phyloP scores from a whole-genome alignment of 1,140 invertebrate genomes.

The Druon quercuslanigerum region DNA sequence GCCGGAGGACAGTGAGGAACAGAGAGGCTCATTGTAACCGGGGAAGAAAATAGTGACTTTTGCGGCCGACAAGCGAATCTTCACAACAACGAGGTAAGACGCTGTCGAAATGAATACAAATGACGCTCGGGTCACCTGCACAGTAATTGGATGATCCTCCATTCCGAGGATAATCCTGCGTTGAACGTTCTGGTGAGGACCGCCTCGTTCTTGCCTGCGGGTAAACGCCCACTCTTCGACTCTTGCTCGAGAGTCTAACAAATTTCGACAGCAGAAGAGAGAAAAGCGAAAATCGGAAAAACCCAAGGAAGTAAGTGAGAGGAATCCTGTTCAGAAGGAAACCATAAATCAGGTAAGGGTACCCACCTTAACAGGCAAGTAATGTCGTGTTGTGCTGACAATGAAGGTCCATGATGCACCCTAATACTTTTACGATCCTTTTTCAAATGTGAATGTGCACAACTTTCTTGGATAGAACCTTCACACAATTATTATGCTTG shows the following conservation, averaged over 20 bases:
- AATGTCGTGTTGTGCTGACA: conserved; percentile 16
- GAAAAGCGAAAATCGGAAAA: not conserved
- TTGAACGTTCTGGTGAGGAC: conserved; percentile 46
- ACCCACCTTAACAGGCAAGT: conserved; percentile 17
- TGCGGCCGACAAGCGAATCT: conserved; percentile 22
- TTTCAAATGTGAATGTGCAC: conserved; percentile 15
- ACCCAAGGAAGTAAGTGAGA: not conserved
- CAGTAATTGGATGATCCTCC: conserved; percentile 66
- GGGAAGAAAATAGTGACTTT: conserved; percentile 24
- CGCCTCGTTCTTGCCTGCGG: not conserved
- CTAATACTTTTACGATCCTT: conserved; percentile 25
- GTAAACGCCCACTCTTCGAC: conserved; percentile 23
- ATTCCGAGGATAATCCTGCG: conserved; percentile 62
- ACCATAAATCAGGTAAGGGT: conserved; percentile 12
- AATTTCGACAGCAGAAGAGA: not conserved
- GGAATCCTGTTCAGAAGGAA: not conserved
- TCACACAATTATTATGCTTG: conserved; percentile 7
- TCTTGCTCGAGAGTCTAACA: conserved; percentile 7
- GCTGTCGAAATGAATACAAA: conserved; percentile 64
- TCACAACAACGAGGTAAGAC: conserved; percentile 47
- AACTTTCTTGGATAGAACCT: not conserved
- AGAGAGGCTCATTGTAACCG: conserved; percentile 32
- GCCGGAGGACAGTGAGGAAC: not conserved
- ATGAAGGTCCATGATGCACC: conserved; percentile 16
- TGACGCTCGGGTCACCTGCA: conserved; percentile 61